These are phyloP conservation scores for Xestia c-nigrum DNA, from an alignment of 2,888 invertebrate genomes.

Conservation along the genomic window DNA sequence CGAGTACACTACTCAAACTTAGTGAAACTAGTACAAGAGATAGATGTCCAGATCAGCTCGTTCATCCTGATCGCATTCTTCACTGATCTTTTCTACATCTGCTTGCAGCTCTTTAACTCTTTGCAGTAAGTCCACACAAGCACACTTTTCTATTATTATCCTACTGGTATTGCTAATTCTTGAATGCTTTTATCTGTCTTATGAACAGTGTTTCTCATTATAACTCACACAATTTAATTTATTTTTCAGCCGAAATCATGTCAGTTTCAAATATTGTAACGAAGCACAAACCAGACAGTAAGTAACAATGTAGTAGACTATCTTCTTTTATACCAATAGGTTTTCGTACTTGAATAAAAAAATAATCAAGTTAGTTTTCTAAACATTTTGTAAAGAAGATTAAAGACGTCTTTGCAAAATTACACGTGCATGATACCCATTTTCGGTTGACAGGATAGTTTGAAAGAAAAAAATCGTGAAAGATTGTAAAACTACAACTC, in stretches of 20 bases:
- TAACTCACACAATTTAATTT: background rate
- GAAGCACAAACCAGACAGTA: conserved; percentile 40
- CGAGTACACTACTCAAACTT: conserved; percentile 69
- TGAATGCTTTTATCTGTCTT: background rate
- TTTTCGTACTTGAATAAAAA: background rate
- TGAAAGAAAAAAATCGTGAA: background rate
- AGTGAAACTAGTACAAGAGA: conserved; percentile 67
- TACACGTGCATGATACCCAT: background rate
- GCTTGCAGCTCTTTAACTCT: conserved; percentile 70
- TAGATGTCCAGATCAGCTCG: conserved; percentile 68
- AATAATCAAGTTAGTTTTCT: background rate
- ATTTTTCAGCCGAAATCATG: conserved; percentile 56
- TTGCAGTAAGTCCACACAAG: conserved; percentile 70
- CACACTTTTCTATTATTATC: background rate
- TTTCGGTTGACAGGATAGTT: background rate
- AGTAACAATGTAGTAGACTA: conserved; percentile 17
- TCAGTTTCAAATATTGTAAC: conserved; percentile 45
- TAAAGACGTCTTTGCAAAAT: background rate
- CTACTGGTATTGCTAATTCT: background rate
- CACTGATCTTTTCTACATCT: conserved; percentile 70
- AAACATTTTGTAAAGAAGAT: background rate
- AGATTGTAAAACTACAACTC: background rate
- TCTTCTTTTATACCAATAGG: too few species aligned
- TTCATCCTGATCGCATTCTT: conserved; percentile 75
- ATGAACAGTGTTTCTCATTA: background rate